Evolutionary conservation across 1,140 invertebrate genomes (phyloP), one percentile per base, ranked within the genome.

Genomic region (Zaprionus kolodkinae): DNA sequence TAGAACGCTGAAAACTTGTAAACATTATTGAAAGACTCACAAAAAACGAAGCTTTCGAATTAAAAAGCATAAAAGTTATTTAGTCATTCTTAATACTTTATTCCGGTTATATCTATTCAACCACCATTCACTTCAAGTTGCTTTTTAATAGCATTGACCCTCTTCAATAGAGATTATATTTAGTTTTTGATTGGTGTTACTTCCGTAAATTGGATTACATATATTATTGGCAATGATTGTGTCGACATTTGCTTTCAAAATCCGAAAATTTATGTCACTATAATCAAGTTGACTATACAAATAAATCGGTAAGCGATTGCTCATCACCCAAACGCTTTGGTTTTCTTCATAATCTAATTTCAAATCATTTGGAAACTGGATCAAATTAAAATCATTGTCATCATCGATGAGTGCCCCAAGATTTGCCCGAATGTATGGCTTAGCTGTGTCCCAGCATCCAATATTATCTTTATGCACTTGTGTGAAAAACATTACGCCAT

Each of bases 321-420:
- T 95, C 67, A 97, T 93, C 0, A 96, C 92, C 96, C 96, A 97
- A 5, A 97, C 93, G 67, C 93, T 95, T 59, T 96, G 95, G 17
- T 94, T 93, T 1, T 93, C 80, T 52, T 96, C 95, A 40, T 95
- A 94, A 78, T 97, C 96, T 0, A 97, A 92, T 93, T 95, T 95
- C 35, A 97, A 91, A 79, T 97, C 96, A 79, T 97, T 97, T 0
- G 96, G 96, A 82, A 97, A 97, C 12, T 96, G 93, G 7, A 97
- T 88, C 0, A 95, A 95, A 7, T 94, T 55, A 2, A 63, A 92
- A 2, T 93, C 17, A 3, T 67, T 93, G 76, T 95, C 94, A 6
- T 92, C 83, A 0, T 95, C 95, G 3, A 96, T 91, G 0, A 96
- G 93, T 11, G 48, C 30, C 25, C 0, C 95, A 95, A 40, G 92